phyloP scores from a whole-genome alignment of 2,888 invertebrate species.

The Drosophila helvetica region DNA sequence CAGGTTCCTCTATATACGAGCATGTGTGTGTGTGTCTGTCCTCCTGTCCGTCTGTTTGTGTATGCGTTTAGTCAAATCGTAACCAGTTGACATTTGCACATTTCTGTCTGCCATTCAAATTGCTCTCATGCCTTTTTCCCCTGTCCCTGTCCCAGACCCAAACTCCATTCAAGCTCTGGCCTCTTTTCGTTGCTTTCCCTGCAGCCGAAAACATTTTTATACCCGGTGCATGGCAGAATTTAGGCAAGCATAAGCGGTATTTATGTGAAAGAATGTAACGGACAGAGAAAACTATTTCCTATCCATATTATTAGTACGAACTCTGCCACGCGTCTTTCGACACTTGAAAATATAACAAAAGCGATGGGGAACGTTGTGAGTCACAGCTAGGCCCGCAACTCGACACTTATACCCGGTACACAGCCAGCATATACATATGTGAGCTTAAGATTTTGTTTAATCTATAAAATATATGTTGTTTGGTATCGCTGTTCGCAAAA shows the following conservation, averaged over 20 bases:
- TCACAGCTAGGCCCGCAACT: too few species aligned
- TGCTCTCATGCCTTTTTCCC: background rate
- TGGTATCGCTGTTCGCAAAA: too few species aligned
- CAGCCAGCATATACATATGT: too few species aligned
- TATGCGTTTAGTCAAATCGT: constrained; percentile 51
- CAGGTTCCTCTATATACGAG: background rate
- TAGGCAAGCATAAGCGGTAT: background rate
- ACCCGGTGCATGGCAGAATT: background rate
- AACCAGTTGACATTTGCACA: constrained; percentile 77
- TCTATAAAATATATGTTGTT: too few species aligned
- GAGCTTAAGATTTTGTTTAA: too few species aligned
- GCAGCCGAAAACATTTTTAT: constrained; percentile 5
- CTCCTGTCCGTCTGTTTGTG: constrained; percentile 34
- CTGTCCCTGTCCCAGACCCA: background rate
- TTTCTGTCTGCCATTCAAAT: constrained; percentile 73
- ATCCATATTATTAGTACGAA: too few species aligned
- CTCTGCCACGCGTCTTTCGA: too few species aligned
- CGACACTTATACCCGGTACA: too few species aligned
- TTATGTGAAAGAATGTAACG: background rate
- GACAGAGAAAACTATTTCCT: too few species aligned
- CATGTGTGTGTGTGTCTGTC: background rate
- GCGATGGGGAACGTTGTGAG: too few species aligned
- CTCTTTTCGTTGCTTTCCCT: constrained; percentile 18
- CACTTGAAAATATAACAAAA: too few species aligned
- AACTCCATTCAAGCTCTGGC: background rate